A percentile compares a stretch with the other conserved stretches of the same genome.
phyloP scores from a whole-genome alignment of 1,140 invertebrate genomes.

The Arion vulgaris region DNA sequence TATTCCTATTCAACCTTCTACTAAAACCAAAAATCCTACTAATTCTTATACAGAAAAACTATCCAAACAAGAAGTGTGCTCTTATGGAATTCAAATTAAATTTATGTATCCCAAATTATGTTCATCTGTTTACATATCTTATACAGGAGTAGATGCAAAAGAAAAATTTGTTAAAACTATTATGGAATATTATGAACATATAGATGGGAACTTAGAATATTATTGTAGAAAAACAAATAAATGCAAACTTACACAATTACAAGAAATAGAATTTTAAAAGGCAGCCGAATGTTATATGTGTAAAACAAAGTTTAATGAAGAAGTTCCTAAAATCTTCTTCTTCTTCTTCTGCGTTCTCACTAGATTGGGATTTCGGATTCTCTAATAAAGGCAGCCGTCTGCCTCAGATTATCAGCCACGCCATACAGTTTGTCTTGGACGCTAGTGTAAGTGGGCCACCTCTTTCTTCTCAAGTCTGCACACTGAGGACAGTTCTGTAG shows the following conservation, averaged over 20 bases:
- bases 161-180: neutral
- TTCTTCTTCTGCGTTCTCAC: no score
- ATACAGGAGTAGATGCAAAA: neutral
- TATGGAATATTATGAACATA: neutral
- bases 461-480: no score
- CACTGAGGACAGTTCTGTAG: no score
- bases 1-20: neutral
- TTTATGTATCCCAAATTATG: neutral
- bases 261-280: neutral
- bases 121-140: neutral
- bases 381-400: no score
- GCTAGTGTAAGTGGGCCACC: no score
- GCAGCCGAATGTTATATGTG: neutral
- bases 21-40: neutral
- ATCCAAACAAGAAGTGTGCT: neutral
- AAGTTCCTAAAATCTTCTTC: neutral
- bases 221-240: neutral
- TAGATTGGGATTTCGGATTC: no score
- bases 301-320: neutral
- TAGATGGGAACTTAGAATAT: neutral
- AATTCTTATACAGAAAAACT: neutral
- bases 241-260: neutral
- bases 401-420: no score
- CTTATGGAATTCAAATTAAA: neutral
- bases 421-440: no score